Evolutionary conservation across 2,797 vertebrate species (phyloP).

Genomic region (Crotalus adamanteus): DNA sequence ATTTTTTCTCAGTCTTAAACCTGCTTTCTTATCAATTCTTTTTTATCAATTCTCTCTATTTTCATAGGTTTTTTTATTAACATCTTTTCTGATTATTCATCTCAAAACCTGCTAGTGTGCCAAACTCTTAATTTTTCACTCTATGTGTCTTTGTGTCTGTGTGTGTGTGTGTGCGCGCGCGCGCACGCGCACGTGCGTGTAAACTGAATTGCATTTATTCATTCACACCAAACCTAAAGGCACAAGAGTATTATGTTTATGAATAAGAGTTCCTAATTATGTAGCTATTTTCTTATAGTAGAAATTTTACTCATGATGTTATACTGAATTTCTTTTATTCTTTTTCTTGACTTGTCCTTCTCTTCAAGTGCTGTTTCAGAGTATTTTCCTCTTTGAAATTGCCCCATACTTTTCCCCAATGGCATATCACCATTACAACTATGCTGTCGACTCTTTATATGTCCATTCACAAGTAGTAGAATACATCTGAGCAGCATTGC

Average conservation of each 20-base stretch:
- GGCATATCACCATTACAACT: background rate
- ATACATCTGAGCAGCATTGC: background rate
- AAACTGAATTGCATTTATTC: background rate
- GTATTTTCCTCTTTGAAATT: background rate
- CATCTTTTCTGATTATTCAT: background rate
- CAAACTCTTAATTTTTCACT: background rate
- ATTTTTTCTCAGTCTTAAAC: background rate
- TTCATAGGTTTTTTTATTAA: background rate
- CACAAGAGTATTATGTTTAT: background rate
- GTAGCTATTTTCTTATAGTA: background rate
- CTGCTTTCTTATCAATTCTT: background rate
- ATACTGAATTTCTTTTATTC: background rate
- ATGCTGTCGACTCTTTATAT: background rate
- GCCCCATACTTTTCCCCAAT: background rate
- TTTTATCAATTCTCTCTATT: background rate
- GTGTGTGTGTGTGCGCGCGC: too few species aligned
- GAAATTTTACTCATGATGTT: background rate
- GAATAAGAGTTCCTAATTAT: background rate
- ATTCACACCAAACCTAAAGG: too few species aligned
- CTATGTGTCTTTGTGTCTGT: background rate
- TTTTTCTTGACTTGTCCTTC: background rate
- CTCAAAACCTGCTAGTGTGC: background rate
- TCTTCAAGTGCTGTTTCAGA: background rate
- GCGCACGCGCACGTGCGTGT: rapidly evolving
- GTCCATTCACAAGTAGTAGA: constrained; percentile 8